Percentiles rank a stretch among this genome's conserved stretches.
phyloP scores from a whole-genome alignment of 1,140 invertebrate species.

The Macrostomum lignano region DNA sequence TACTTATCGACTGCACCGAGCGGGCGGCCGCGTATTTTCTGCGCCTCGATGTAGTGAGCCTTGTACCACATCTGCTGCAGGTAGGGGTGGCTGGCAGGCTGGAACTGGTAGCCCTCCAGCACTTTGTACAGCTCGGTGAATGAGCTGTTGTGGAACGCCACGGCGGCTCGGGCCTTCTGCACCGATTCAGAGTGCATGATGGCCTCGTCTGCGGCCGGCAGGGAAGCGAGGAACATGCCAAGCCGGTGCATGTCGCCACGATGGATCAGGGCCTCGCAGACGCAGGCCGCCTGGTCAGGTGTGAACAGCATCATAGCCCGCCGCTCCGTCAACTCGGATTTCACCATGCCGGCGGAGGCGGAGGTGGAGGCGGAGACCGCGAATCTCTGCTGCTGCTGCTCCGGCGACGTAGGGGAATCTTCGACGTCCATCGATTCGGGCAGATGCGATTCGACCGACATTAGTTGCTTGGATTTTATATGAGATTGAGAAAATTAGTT shows the following conservation, averaged over 20 bases:
- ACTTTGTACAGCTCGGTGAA: constrained; percentile 58
- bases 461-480: too few species aligned
- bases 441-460: too few species aligned
- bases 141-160: constrained; percentile 41
- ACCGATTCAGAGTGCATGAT: constrained; percentile 68
- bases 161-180: constrained; percentile 83
- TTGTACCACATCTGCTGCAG: constrained; percentile 80
- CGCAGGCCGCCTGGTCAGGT: constrained; percentile 84
- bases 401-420: too few species aligned
- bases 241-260: constrained; percentile 65
- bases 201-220: constrained; percentile 74
- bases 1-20: constrained; percentile 78
- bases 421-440: too few species aligned
- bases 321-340: too few species aligned
- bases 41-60: constrained; percentile 69
- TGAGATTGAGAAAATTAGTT: too few species aligned
- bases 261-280: constrained; percentile 85
- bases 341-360: too few species aligned
- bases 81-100: constrained; percentile 46
- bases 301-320: too few species aligned
- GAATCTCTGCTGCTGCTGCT: too few species aligned
- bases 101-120: constrained; percentile 61
- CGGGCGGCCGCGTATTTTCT: constrained; percentile 51
- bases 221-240: constrained; percentile 76
- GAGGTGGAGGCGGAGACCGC: too few species aligned